Evolutionary conservation across 1,140 invertebrate genomes (phyloP).

Genomic region (Eufriesea mexicana): DNA sequence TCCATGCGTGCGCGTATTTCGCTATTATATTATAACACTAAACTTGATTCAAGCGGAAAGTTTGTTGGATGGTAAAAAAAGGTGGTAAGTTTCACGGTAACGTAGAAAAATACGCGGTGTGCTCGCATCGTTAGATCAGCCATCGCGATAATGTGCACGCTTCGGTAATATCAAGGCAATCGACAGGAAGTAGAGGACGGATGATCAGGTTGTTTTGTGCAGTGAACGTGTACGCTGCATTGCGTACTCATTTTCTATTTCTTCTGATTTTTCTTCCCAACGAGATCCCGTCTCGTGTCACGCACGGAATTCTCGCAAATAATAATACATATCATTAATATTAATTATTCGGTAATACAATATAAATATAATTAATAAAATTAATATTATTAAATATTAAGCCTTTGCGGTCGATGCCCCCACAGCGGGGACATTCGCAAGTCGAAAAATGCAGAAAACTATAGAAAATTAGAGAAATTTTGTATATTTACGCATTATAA

Average conservation of each 20-base stretch:
- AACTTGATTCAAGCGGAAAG: background rate
- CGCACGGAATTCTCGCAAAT: background rate
- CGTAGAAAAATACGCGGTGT: conserved; percentile 36
- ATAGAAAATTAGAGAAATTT: too few species aligned
- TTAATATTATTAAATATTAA: too few species aligned
- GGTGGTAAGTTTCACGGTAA: conserved; percentile 15
- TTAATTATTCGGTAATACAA: too few species aligned
- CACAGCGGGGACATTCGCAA: too few species aligned
- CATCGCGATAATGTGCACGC: conserved; percentile 54
- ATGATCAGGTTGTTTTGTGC: conserved; percentile 26
- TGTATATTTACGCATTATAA: too few species aligned
- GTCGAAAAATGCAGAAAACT: too few species aligned
- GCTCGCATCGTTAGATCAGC: conserved; percentile 36
- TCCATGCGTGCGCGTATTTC: too few species aligned
- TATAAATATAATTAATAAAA: too few species aligned
- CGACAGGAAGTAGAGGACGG: conserved; percentile 26
- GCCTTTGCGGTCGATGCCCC: too few species aligned
- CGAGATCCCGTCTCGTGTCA: background rate
- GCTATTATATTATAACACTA: background rate
- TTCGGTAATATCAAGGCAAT: conserved; percentile 56
- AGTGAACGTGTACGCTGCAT: conserved; percentile 13
- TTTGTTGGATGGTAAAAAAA: background rate
- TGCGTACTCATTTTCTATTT: background rate
- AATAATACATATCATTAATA: background rate
- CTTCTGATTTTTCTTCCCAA: background rate